These are phyloP conservation scores for Mohoua ochrocephala DNA, from an alignment of 2,113 vertebrate species.

Conservation along the genomic window DNA sequence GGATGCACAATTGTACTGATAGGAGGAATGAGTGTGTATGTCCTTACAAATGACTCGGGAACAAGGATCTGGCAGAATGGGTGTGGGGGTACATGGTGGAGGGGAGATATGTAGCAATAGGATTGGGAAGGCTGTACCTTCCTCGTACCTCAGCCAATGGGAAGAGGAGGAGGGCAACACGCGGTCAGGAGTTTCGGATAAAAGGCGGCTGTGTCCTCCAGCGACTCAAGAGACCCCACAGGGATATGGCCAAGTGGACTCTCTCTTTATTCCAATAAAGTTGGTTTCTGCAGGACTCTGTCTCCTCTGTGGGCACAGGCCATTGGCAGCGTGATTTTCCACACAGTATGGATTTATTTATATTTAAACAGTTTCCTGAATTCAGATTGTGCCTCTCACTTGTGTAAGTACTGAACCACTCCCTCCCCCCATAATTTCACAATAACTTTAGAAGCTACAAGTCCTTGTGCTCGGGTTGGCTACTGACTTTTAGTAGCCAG, in stretches of 20 bases:
- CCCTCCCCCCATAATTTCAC: neutral
- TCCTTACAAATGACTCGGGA: neutral
- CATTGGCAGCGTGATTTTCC: neutral
- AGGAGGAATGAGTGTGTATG: neutral
- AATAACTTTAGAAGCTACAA: neutral
- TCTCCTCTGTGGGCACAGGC: neutral
- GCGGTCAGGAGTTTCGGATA: neutral
- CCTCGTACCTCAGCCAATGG: neutral
- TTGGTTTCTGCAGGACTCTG: neutral
- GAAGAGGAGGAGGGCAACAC: neutral
- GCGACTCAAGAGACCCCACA: neutral
- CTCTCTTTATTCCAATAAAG: neutral
- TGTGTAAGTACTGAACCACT: neutral
- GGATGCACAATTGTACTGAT: neutral
- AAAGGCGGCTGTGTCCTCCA: neutral
- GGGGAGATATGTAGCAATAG: neutral
- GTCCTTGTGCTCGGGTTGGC: neutral
- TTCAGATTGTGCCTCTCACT: neutral
- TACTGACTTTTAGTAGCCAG: slow-evolving; percentile 42
- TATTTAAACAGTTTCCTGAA: slow-evolving; percentile 4
- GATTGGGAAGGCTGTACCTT: neutral
- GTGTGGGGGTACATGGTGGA: neutral
- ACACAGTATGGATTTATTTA: neutral
- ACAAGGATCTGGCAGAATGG: neutral
- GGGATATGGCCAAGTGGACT: neutral